Evolutionary conservation across 2,113 vertebrate genomes (phyloP), one percentile per base, ranked within the genome.

Genomic region (Micronisus gabar): DNA sequence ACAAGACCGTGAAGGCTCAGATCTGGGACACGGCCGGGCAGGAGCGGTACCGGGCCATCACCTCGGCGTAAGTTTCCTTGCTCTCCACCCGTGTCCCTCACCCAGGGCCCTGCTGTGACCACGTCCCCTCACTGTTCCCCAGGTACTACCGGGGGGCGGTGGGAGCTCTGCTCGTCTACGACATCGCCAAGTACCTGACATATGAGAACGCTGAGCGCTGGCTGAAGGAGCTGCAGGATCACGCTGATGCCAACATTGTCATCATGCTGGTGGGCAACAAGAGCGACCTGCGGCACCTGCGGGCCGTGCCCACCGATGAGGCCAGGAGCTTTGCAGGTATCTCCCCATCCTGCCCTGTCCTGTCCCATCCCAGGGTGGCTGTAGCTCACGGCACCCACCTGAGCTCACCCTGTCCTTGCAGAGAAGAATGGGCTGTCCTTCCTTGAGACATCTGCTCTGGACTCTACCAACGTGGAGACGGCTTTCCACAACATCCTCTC

Each of bases 261-360:
- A 98, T 99, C 98, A 99, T 99, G 99, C 95, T 99, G 38, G 99
- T 99, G 97, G 99, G 99, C 74, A 99, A 99, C 98, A 99, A 99
- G 91, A 98, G 97, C 0, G 97, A 98, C 96, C 92, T 98, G 81
- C 30, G 97, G 40, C 99, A 99, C 96, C 97, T 99, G 8, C 96
- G 98, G n/a, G 98, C 99, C 0, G 99, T 99, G 88, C 98, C 99
- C 90, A 98, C 98, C 0, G 98, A 99, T 0, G 98, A 99, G 95
- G 98, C 99, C 86, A 98, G 90, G 91, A 98, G 98, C 56, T 98
- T 99, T 0, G 97, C 99, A 98, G 99, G 99, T 99, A 94, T 81
- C 36, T 4, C 13, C 29, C 61, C 25, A 1, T 2, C 72, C n/a
- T 11, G 2, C 10, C 36, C 29, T 0, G 5, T 15, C 30, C 50